Conservation (phyloP, 2,888 invertebrate genomes). For the Xestia c-nigrum region DNA sequence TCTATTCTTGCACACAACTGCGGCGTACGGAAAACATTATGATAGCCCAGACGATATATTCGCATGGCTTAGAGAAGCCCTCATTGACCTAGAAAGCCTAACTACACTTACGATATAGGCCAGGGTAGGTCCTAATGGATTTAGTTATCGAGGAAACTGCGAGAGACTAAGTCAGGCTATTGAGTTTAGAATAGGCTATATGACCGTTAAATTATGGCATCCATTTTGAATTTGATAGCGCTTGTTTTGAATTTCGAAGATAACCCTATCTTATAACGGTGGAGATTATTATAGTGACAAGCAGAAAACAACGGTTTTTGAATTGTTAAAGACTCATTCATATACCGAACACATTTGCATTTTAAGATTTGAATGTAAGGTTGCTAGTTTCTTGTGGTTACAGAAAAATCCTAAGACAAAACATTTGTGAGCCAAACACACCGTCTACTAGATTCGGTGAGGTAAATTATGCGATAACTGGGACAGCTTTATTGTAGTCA, state of each 20-base stretch:
- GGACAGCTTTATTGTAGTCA: not conserved
- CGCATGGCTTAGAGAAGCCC: conserved; percentile 51
- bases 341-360: not conserved
- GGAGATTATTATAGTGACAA: not conserved
- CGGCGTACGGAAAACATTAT: conserved; percentile 28
- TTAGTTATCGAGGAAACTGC: conserved; percentile 52
- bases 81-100: conserved; percentile 64
- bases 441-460: not conserved
- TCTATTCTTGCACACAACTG: conserved; percentile 18
- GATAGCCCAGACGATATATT: conserved; percentile 51
- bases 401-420: not conserved
- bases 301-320: not conserved
- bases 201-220: conserved; percentile 38
- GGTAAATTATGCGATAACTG: not conserved
- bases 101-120: conserved; percentile 61
- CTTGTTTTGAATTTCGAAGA: conserved; percentile 32
- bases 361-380: not conserved
- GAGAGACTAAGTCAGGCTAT: conserved; percentile 34
- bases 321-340: not conserved
- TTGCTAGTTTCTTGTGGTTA: not conserved
- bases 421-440: not conserved
- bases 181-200: conserved; percentile 23
- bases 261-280: not conserved
- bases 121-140: conserved; percentile 61
- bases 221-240: conserved; percentile 17